Evolutionary conservation across 2,888 invertebrate genomes (phyloP).

Genomic region (Myopa tessellatipennis): DNA sequence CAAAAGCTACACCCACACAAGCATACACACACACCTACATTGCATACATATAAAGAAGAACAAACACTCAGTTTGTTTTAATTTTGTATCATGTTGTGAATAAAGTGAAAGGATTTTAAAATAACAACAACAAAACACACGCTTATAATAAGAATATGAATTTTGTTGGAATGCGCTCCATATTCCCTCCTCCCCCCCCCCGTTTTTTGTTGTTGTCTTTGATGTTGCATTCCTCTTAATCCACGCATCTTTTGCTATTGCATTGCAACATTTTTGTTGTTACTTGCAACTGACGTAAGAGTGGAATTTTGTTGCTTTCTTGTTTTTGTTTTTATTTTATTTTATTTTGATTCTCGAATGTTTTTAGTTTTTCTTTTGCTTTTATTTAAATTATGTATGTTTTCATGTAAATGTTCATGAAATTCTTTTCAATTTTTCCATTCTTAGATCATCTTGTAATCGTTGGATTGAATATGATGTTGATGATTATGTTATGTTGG

Average conservation of each 20-base stretch:
- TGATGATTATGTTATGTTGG: not conserved
- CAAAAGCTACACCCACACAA: conserved; percentile 11
- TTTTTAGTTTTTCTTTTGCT: not conserved
- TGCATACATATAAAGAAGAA: not conserved
- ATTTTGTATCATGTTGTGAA: not conserved
- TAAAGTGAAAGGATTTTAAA: not conserved
- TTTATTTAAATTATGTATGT: conserved; percentile 19
- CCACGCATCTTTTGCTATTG: too few species aligned
- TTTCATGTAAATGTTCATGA: conserved; percentile 21
- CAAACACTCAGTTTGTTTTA: conserved; percentile 1
- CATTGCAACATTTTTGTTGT: not conserved
- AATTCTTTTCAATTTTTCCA: conserved; percentile 25
- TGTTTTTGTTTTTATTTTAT: too few species aligned
- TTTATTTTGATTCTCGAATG: not conserved
- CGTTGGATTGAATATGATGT: not conserved
- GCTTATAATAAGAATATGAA: not conserved
- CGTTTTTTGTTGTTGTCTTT: not conserved
- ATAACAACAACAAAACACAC: too few species aligned
- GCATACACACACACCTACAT: not conserved
- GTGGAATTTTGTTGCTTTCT: not conserved
- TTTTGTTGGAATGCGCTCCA: not conserved
- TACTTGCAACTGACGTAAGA: not conserved
- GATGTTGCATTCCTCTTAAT: too few species aligned
- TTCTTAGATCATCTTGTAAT: not conserved
- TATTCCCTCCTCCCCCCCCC: not conserved